Base-by-base conservation (phyloP, 2,113 vertebrate species). In the Hemibagrus wyckioides region DNA sequence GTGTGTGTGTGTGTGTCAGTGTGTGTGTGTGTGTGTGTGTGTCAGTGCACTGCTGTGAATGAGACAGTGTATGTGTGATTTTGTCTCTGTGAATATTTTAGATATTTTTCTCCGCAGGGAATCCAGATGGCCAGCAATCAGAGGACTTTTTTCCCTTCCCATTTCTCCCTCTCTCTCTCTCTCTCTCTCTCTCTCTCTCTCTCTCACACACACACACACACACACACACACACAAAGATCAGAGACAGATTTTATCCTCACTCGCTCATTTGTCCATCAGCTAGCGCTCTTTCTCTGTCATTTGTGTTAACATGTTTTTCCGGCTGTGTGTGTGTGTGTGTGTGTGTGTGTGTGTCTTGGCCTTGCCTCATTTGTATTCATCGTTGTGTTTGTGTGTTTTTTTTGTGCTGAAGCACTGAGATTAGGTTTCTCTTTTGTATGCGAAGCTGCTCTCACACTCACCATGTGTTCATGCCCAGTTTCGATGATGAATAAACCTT, bases 1-100 rank as follows among this genome's bases (percentile, higher is more conserved):
- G 28, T 44, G 41, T 87, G 81, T 69, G 71, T 73, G 80, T 87
- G 85, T 30, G 25, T 82, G 87, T 88, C 36, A 90, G 67, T 86
- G 69, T 75, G 13, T 86, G 85, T 89, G 52, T 81, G n/a, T 84
- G 81, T 82, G 73, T 88, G 56, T 65, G 80, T 44, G 41, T 82
- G 50, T 86, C 30, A 30, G 25, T 80, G 30, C 36, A 28, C n/a
- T 36, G 36, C 36, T 79, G 59, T 57, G 83, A 71, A 83, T 83
- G 87, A 79, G 87, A 23, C 28, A 81, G 61, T 85, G 82, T 71
- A 52, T 83, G 86, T 87, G 86, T 48, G 39, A 61, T 33, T 77
- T 41, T 44, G 9, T 67, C 54, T 30, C 33, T 25, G 75, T 69
- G 86, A n/a, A 84, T 79, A 79, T 84, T 79, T 67, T 77, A 79